Conservation (phyloP, 2,888 invertebrate genomes). For the Apodemia zela region DNA sequence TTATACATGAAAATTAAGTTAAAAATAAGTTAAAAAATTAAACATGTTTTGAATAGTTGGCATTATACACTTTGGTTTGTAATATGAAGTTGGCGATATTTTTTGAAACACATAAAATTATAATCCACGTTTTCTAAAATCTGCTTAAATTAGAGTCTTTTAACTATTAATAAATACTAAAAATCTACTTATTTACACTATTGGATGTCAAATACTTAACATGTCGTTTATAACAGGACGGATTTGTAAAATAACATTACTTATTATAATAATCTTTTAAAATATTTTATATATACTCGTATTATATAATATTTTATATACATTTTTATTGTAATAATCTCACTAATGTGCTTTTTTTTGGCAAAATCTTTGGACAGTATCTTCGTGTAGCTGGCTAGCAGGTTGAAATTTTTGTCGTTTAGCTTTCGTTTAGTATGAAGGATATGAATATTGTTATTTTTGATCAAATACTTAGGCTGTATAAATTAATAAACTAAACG, state of each 20-base stretch:
- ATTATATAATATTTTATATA: no score
- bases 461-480: no score
- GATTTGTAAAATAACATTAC: slow-evolving; percentile 36
- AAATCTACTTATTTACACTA: slow-evolving; percentile 11
- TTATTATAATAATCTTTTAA: neutral
- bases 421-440: no score
- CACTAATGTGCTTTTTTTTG: slow-evolving; percentile 4
- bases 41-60: no score
- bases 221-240: slow-evolving; percentile 65
- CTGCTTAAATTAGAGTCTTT: neutral
- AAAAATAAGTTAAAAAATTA: no score
- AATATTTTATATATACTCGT: neutral
- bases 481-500: no score
- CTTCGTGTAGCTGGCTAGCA: neutral
- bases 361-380: neutral
- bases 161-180: slow-evolving; percentile 12
- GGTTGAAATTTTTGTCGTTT: no score
- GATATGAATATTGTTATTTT: no score
- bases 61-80: no score
- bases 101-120: neutral
- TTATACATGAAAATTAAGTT: no score
- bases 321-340: slow-evolving; percentile 1
- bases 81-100: no score
- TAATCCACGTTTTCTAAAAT: neutral
- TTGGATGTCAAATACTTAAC: slow-evolving; percentile 33